A percentile compares a stretch with the other conserved stretches of the same genome.
These are phyloP conservation scores for Eupithecia vulgata DNA, from an alignment of 2,888 invertebrate genomes.

Conservation along the genomic window DNA sequence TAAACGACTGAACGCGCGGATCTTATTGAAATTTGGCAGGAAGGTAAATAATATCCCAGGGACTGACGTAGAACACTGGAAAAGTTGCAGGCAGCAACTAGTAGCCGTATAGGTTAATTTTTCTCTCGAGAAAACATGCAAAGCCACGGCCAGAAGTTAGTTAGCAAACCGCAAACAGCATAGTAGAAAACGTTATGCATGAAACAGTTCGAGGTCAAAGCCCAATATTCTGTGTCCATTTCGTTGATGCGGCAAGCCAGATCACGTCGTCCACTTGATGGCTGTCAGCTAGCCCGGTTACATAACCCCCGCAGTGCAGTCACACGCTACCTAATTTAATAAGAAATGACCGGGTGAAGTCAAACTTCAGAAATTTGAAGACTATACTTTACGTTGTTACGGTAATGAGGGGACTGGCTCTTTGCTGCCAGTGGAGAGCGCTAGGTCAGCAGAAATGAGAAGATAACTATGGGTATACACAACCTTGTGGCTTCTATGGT, in stretches of 20 bases:
- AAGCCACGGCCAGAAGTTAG: not conserved
- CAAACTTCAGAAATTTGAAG: constrained; percentile 21
- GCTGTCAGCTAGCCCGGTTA: constrained; percentile 27
- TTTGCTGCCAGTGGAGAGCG: constrained; percentile 5
- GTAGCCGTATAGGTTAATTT: no score
- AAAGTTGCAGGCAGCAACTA: no score
- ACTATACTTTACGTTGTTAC: constrained; percentile 25
- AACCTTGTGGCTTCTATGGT: not conserved
- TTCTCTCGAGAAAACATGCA: not conserved
- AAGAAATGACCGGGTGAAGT: constrained; percentile 20
- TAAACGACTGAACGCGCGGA: no score
- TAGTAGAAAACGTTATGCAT: not conserved
- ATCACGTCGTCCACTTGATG: constrained; percentile 27
- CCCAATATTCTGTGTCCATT: constrained; percentile 23
- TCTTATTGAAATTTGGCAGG: no score
- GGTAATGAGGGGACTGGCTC: constrained; percentile 22
- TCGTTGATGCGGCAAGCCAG: constrained; percentile 16
- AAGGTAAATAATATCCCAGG: no score
- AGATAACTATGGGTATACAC: not conserved
- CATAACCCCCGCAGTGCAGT: constrained; percentile 43
- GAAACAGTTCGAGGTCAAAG: not conserved
- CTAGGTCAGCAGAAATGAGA: constrained; percentile 1
- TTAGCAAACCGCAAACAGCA: not conserved
- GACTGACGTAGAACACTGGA: no score
- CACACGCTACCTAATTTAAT: constrained; percentile 28